phyloP scores from a whole-genome alignment of 2,113 vertebrate species.

The Naja naja region DNA sequence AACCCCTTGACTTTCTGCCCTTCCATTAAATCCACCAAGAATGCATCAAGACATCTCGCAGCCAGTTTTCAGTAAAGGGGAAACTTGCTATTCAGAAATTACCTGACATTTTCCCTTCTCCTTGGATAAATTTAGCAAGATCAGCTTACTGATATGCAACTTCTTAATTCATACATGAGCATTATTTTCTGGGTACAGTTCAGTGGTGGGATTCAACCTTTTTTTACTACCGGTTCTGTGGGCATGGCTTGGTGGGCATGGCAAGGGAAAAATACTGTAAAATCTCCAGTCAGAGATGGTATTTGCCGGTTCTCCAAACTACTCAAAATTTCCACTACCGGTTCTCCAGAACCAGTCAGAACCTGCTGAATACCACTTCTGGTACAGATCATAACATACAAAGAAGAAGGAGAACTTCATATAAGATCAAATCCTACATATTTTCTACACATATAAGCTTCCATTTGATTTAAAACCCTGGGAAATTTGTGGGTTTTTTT shows the following conservation, averaged over 20 bases:
- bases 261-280: too few species aligned
- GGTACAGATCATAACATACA: not conserved
- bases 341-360: too few species aligned
- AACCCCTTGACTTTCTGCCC: not conserved
- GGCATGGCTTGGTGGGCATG: too few species aligned
- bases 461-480: not conserved
- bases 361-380: too few species aligned
- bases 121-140: not conserved
- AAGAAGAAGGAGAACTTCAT: not conserved
- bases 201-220: too few species aligned
- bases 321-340: too few species aligned
- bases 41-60: not conserved
- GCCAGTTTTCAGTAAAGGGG: not conserved
- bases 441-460: not conserved
- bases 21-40: not conserved
- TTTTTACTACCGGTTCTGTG: too few species aligned
- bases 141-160: not conserved
- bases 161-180: not conserved
- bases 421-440: not conserved
- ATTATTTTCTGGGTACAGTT: not conserved
- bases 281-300: too few species aligned
- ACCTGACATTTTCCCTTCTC: not conserved
- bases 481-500: not conserved
- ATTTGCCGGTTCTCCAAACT: too few species aligned
- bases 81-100: not conserved